Percentiles rank a stretch among this genome's conserved stretches.
Evolutionary conservation across 1,140 invertebrate genomes (phyloP).

Genomic region (Nephila pilipes): DNA sequence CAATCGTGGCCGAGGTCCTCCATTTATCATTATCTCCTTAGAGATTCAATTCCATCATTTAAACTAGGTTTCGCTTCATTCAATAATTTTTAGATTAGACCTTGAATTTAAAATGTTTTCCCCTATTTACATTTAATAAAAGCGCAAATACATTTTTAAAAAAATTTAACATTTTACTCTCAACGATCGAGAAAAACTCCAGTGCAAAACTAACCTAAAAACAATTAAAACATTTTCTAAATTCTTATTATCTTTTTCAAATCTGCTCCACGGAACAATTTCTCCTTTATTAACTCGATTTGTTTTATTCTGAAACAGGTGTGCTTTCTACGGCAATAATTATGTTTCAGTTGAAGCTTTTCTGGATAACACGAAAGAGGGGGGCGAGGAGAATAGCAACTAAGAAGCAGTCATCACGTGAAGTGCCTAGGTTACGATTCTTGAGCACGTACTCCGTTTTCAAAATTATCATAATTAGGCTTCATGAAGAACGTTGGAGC

Average conservation of each 20-base stretch:
- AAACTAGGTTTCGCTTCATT: too few relatives aligned
- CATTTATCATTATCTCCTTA: too few relatives aligned
- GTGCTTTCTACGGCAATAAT: neutral
- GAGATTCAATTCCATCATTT: too few relatives aligned
- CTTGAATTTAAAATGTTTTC: too few relatives aligned
- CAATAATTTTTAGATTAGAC: too few relatives aligned
- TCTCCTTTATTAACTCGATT: neutral
- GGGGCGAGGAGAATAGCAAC: neutral
- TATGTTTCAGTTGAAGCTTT: constrained; percentile 12
- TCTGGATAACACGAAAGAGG: neutral
- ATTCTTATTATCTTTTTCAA: neutral
- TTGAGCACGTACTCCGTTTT: constrained; percentile 57
- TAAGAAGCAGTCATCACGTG: neutral
- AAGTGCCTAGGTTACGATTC: constrained; percentile 43
- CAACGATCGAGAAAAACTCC: too few relatives aligned
- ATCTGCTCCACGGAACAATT: neutral
- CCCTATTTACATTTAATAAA: too few relatives aligned
- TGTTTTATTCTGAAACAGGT: neutral
- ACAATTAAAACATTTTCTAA: neutral
- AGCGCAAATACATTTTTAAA: too few relatives aligned
- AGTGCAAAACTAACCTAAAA: too few relatives aligned
- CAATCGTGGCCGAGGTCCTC: too few relatives aligned
- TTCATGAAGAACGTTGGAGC: constrained; percentile 26
- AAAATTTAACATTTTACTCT: too few relatives aligned
- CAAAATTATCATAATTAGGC: constrained; percentile 58